Percentiles rank a stretch among this genome's conserved stretches.
Conservation (phyloP, 2,113 vertebrate genomes). For the Vimba vimba region DNA sequence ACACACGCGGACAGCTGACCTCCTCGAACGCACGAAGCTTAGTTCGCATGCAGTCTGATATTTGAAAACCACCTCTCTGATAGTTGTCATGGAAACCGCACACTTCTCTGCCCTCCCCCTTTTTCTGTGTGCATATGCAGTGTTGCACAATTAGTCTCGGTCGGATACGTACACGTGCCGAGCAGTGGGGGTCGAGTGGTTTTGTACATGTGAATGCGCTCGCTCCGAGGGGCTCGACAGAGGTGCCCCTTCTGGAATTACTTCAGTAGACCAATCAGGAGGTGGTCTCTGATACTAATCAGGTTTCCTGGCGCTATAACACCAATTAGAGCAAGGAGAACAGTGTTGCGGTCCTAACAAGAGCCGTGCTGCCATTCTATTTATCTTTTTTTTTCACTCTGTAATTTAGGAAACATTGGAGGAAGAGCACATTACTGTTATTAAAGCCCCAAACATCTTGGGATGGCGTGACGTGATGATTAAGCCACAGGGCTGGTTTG, state of each 20-base stretch:
- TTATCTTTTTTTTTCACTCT: neutral
- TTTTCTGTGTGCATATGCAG: conserved; percentile 49
- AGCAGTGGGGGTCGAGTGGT: neutral
- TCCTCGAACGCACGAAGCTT: conserved; percentile 7
- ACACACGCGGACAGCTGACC: conserved; percentile 28
- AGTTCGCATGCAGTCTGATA: conserved; percentile 32
- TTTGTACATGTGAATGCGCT: neutral
- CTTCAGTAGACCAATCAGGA: neutral
- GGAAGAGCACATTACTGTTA: neutral
- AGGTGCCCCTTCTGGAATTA: neutral
- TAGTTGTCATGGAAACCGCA: conserved; percentile 69
- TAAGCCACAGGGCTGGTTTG: conserved; percentile 9
- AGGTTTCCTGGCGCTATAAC: neutral
- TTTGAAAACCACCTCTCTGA: conserved; percentile 27
- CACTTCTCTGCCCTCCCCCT: conserved; percentile 46
- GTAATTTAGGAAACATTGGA: conserved; percentile 3
- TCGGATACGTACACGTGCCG: conserved; percentile 34
- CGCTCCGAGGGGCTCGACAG: neutral
- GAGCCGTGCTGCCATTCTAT: neutral
- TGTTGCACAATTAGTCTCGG: conserved; percentile 38
- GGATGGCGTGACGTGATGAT: neutral
- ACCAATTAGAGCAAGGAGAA: conserved; percentile 16
- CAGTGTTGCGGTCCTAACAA: neutral
- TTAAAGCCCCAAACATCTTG: neutral
- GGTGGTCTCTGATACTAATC: conserved; percentile 13